Percentiles rank a stretch among this genome's conserved stretches.
Evolutionary conservation across 2,888 invertebrate genomes (phyloP).

Genomic region (Tryphoninae sp.): DNA sequence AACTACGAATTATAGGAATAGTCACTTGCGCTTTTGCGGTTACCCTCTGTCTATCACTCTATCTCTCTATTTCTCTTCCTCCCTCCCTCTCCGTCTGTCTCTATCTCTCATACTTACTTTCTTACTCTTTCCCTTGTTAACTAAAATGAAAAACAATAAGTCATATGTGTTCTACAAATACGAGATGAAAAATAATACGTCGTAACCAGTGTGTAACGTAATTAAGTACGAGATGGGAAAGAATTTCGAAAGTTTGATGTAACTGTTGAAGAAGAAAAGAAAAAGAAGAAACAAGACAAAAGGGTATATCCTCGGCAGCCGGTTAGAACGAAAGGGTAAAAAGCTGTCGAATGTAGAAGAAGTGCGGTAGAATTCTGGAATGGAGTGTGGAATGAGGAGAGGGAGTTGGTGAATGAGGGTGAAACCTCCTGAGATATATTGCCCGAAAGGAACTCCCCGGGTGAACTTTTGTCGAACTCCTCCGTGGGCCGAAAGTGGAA

Average conservation of each 20-base stretch:
- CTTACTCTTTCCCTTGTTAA: constrained; percentile 37
- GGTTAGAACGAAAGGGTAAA: constrained; percentile 21
- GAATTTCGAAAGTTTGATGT: constrained; percentile 49
- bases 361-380: background rate
- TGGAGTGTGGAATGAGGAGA: background rate
- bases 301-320: constrained; percentile 47
- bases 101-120: constrained; percentile 21
- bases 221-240: constrained; percentile 51
- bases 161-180: constrained; percentile 64
- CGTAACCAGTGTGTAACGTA: constrained; percentile 63
- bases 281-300: constrained; percentile 10
- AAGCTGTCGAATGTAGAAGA: constrained; percentile 29
- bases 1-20: constrained; percentile 56
- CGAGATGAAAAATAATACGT: constrained; percentile 58
- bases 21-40: constrained; percentile 50
- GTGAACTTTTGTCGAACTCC: constrained; percentile 38
- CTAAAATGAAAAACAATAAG: constrained; percentile 63
- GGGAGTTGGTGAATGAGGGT: constrained; percentile 24
- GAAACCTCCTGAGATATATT: constrained; percentile 53
- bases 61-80: background rate
- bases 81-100: constrained; percentile 43
- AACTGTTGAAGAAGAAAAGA: background rate
- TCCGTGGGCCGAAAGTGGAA: constrained; percentile 14
- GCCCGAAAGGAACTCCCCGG: background rate
- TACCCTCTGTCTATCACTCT: constrained; percentile 22